Conservation (phyloP, 2,113 vertebrate genomes). For the Falcunculus frontatus region DNA sequence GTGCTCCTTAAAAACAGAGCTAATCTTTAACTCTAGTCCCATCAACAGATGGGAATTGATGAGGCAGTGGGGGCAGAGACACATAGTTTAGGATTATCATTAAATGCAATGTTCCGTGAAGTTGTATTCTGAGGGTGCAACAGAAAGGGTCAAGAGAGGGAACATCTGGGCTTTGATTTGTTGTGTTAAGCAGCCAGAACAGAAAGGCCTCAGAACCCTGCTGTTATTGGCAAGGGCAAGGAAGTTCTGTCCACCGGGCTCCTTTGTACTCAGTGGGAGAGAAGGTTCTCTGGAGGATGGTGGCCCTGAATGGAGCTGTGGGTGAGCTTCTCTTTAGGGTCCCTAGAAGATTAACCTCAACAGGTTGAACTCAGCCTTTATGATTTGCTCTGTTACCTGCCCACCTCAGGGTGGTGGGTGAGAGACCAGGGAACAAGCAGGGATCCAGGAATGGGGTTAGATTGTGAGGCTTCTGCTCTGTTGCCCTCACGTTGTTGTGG, state of each 20-base stretch:
- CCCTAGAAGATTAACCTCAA: neutral
- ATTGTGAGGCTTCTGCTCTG: neutral
- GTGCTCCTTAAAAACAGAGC: neutral
- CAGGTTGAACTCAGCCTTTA: neutral
- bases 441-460: neutral
- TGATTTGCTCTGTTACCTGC: neutral
- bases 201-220: neutral
- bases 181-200: neutral
- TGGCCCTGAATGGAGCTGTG: neutral
- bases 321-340: neutral
- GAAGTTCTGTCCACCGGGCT: neutral
- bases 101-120: neutral
- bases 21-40: neutral
- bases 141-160: neutral
- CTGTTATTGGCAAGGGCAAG: neutral
- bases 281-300: neutral
- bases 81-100: neutral
- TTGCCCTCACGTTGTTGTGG: accelerated
- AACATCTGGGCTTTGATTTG: neutral
- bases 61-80: accelerated
- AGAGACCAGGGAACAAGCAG: neutral
- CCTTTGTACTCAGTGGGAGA: neutral
- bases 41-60: neutral
- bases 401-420: neutral
- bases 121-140: neutral